Evolutionary conservation across 2,113 vertebrate genomes (phyloP).

Genomic region (Pelobates fuscus): DNA sequence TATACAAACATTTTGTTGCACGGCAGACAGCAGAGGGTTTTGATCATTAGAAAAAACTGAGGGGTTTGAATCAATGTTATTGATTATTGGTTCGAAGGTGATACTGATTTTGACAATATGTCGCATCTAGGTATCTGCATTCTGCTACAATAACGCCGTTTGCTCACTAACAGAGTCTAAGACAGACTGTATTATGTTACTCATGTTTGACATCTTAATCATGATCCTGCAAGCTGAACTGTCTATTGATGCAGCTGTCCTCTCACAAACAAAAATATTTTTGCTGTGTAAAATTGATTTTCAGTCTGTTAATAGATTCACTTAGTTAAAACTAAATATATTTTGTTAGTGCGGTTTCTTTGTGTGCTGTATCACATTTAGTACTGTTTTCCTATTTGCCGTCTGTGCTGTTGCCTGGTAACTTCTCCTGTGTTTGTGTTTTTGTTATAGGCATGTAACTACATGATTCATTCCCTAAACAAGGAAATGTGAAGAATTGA

Average conservation of each 20-base stretch:
- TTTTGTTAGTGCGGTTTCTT: no score
- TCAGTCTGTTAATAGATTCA: no score
- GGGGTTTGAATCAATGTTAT: slow-evolving; percentile 17
- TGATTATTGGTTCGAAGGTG: not conserved
- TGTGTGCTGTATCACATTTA: no score
- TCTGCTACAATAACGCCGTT: slow-evolving; percentile 4
- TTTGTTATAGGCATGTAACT: no score
- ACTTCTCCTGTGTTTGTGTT: no score
- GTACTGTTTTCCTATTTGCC: no score
- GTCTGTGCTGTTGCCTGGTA: no score
- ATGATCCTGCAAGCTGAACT: slow-evolving; percentile 23
- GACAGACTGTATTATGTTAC: not conserved
- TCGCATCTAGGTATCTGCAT: not conserved
- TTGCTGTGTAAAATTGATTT: no score
- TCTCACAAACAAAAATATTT: not conserved
- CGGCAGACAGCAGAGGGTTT: not conserved
- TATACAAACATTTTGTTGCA: not conserved
- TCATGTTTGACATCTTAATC: slow-evolving; percentile 8
- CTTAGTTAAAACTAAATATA: no score
- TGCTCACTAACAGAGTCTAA: not conserved
- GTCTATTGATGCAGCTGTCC: not conserved
- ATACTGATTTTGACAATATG: not conserved
- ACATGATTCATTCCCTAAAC: no score
- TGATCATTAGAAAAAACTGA: slow-evolving; percentile 15
- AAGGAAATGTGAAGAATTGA: no score